Conservation (phyloP, 1,140 invertebrate genomes). For the Ctenoplectra terminalis region DNA sequence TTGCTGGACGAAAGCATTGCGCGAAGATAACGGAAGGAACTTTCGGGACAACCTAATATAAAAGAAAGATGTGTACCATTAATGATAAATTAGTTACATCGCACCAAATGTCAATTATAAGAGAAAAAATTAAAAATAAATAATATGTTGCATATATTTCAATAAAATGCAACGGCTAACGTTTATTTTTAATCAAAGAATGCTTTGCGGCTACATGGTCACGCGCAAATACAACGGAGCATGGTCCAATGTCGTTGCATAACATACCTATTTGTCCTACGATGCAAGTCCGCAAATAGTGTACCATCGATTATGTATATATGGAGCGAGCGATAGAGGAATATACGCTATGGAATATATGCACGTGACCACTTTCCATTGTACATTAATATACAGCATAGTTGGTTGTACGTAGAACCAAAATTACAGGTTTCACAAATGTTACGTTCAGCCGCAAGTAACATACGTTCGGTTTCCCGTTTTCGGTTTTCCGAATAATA, state of each 20-base stretch:
- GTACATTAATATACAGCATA: conserved; percentile 59
- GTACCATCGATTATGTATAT: conserved; percentile 60
- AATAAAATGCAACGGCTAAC: too few species aligned
- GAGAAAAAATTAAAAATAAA: too few species aligned
- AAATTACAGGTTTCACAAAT: conserved; percentile 59
- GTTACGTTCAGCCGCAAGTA: conserved; percentile 34
- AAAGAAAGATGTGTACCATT: too few species aligned
- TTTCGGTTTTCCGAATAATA: neutral
- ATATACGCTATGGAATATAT: conserved; percentile 47
- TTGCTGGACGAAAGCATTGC: too few species aligned
- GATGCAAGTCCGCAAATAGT: conserved; percentile 68
- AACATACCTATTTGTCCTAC: conserved; percentile 65
- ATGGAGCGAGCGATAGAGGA: conserved; percentile 34
- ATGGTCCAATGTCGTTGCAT: conserved; percentile 19
- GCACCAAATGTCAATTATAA: too few species aligned
- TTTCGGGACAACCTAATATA: too few species aligned
- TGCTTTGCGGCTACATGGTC: neutral
- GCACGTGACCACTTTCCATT: conserved; percentile 33
- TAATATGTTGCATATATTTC: too few species aligned
- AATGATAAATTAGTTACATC: too few species aligned
- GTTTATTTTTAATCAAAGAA: neutral
- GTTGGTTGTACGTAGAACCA: conserved; percentile 1
- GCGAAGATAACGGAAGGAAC: too few species aligned
- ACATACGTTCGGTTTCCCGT: conserved; percentile 36
- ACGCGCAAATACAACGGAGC: neutral